Conservation (phyloP, 1,140 invertebrate species). For the Magallana gigas region DNA sequence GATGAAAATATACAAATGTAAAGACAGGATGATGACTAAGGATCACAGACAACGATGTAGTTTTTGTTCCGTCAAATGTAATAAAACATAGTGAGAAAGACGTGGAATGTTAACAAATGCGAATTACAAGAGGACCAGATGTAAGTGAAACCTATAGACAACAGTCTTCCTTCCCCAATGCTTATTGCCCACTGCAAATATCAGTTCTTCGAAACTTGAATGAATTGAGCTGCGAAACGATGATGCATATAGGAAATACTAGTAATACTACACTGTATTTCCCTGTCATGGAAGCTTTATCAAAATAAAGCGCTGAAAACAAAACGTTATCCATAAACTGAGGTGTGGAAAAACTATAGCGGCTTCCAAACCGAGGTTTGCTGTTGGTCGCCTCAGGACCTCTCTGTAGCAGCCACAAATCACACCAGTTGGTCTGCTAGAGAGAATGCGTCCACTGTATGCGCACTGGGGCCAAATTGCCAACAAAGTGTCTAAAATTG, state of each 20-base stretch:
- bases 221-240: not conserved
- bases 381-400: not conserved
- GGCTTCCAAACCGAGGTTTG: not conserved
- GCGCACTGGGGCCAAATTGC: not conserved
- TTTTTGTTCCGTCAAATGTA: no score
- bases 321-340: not conserved
- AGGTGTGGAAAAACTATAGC: not conserved
- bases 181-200: not conserved
- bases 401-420: not conserved
- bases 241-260: not conserved
- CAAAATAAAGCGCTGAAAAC: not conserved
- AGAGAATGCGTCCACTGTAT: not conserved
- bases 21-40: not conserved
- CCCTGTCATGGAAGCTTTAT: not conserved
- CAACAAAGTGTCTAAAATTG: not conserved
- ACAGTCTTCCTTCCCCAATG: not conserved
- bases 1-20: not conserved
- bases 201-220: not conserved
- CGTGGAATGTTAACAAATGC: conserved; percentile 13
- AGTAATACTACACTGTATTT: not conserved
- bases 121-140: not conserved
- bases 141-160: not conserved
- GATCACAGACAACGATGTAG: not conserved
- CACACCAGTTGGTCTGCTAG: not conserved
- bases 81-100: not conserved